Evolutionary conservation across 2,113 vertebrate genomes (phyloP).

Genomic region (Plecotus auritus): DNA sequence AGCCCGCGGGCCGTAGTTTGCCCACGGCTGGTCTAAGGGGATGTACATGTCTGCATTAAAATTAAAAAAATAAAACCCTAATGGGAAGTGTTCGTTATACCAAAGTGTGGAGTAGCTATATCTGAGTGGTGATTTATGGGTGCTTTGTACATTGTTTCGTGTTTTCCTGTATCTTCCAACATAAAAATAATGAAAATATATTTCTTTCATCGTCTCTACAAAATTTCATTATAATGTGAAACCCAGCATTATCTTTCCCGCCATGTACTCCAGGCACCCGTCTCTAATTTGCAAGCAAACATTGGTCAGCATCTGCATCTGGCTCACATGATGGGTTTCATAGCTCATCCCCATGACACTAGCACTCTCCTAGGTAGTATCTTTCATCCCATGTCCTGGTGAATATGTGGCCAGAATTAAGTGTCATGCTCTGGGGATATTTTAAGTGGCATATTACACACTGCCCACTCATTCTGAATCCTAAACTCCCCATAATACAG

Average conservation of each 20-base stretch:
- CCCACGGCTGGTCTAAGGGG: not conserved
- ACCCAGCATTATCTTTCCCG: not conserved
- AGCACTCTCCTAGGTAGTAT: not conserved
- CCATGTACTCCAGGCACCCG: not conserved
- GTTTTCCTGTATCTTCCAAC: not conserved
- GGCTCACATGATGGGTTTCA: not conserved
- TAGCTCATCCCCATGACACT: not conserved
- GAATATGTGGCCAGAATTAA: not conserved
- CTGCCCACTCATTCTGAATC: not conserved
- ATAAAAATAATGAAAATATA: slow-evolving; percentile 23
- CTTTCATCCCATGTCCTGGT: not conserved
- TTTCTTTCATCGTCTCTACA: not conserved
- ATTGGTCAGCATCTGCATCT: not conserved
- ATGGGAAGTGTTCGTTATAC: not conserved
- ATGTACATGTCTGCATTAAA: not conserved
- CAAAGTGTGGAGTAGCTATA: not conserved
- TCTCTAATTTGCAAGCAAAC: not conserved
- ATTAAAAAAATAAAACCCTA: not conserved
- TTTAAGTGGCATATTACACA: not conserved
- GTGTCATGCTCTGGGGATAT: not conserved
- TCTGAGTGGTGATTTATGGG: not conserved
- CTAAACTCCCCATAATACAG: not conserved
- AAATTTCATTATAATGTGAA: not conserved
- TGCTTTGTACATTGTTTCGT: not conserved
- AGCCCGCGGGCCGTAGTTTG: no score